Evolutionary conservation across 2,797 vertebrate species (phyloP).

Genomic region (Syndactyla subalaris): DNA sequence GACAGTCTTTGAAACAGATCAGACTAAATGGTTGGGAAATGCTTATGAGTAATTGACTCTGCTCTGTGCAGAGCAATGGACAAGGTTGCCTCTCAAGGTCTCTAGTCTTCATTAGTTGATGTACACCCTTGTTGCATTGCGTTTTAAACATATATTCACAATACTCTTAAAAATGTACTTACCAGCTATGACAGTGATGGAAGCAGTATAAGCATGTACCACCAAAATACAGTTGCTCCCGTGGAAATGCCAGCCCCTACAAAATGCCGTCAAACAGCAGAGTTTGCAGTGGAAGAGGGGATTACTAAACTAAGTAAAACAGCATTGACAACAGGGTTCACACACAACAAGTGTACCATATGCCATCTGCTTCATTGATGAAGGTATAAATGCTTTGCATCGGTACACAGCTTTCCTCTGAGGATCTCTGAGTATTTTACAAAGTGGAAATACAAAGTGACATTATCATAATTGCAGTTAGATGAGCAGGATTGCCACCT

Average conservation of each 20-base stretch:
- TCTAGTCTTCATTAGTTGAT: not conserved
- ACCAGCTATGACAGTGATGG: not conserved
- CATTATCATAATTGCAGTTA: not conserved
- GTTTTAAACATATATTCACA: not conserved
- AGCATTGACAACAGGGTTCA: not conserved
- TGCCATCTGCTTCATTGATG: not conserved
- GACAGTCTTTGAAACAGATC: not conserved
- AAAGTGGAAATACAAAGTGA: not conserved
- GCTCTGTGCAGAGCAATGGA: not conserved
- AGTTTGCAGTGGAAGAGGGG: not conserved
- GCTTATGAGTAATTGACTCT: not conserved
- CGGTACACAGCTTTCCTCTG: not conserved
- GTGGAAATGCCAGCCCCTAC: not conserved
- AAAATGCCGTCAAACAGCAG: not conserved
- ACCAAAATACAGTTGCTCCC: not conserved
- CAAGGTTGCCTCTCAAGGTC: not conserved
- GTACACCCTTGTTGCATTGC: fast-evolving
- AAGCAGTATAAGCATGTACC: not conserved
- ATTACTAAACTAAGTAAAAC: not conserved
- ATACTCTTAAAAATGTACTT: not conserved
- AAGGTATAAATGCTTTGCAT: not conserved
- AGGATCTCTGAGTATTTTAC: not conserved
- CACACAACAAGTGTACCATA: not conserved
- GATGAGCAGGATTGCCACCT: not conserved
- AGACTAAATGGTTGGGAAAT: not conserved